Percentiles rank a stretch among this genome's conserved stretches.
These are phyloP conservation scores for Prostheceraeus crozeri DNA, from an alignment of 2,888 invertebrate species.

Conservation along the genomic window DNA sequence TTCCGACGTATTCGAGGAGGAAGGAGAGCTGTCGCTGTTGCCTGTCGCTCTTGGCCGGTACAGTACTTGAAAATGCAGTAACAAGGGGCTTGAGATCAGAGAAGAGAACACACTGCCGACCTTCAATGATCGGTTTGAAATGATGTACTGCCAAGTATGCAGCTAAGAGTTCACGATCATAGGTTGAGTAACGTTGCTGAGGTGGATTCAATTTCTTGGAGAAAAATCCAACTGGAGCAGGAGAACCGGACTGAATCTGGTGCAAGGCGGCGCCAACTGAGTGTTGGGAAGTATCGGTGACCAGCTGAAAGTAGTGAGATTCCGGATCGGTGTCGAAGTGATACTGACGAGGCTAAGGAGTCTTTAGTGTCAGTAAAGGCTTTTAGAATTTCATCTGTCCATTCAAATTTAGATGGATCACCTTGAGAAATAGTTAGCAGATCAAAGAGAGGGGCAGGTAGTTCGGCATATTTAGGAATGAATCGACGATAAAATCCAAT, in stretches of 20 bases:
- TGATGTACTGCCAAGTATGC: conserved; percentile 32
- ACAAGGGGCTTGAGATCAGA: conserved; percentile 44
- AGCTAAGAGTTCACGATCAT: conserved; percentile 26
- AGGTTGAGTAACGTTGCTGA: conserved; percentile 6
- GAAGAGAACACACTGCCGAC: conserved; percentile 46
- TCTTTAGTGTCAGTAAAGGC: conserved; percentile 26
- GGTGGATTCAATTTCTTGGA: not conserved
- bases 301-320: not conserved
- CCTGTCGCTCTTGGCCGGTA: too few species aligned
- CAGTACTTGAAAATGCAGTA: conserved; percentile 49
- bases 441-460: conserved; percentile 10
- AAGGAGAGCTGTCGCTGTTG: too few species aligned
- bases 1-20: too few species aligned
- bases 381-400: conserved; percentile 10
- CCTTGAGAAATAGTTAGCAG: conserved; percentile 7
- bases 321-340: not conserved
- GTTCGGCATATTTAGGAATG: conserved; percentile 33
- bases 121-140: conserved; percentile 46
- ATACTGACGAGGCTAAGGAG: not conserved
- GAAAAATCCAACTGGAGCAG: conserved; percentile 40
- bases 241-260: conserved; percentile 17
- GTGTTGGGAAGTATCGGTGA: conserved; percentile 10
- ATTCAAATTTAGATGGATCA: not conserved
- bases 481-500: conserved; percentile 42
- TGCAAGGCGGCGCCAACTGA: conserved; percentile 25